Evolutionary conservation across 2,888 invertebrate species (phyloP).

Genomic region (Punctoribates punctum): DNA sequence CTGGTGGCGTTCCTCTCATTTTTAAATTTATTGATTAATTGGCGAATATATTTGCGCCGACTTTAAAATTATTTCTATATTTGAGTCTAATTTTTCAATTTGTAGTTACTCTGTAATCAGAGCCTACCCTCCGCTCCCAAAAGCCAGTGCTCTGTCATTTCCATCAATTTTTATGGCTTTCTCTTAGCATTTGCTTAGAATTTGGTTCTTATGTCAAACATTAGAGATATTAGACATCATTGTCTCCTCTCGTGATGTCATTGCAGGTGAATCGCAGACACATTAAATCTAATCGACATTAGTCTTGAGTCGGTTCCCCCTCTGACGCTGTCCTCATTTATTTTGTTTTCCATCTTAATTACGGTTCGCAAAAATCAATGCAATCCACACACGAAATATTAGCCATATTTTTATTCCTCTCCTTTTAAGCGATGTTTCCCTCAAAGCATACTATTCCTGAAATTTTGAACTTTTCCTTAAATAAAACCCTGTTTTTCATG

Average conservation of each 20-base stretch:
- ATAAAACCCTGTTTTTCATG: too few species aligned
- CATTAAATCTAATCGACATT: not conserved
- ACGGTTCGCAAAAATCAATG: not conserved
- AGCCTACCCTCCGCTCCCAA: not conserved
- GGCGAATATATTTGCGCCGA: not conserved
- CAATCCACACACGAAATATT: not conserved
- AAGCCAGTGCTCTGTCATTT: too few species aligned
- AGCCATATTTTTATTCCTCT: not conserved
- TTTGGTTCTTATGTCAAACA: not conserved
- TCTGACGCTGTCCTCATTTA: not conserved
- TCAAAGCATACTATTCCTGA: too few species aligned
- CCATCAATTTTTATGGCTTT: too few species aligned
- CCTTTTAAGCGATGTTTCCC: too few species aligned
- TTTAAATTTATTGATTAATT: conserved; percentile 22
- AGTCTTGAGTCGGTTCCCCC: not conserved
- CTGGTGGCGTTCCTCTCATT: not conserved
- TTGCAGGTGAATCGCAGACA: conserved; percentile 28
- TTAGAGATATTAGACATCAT: conserved; percentile 24
- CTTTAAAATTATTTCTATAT: not conserved
- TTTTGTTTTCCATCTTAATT: not conserved
- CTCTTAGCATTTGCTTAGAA: not conserved
- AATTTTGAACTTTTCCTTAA: too few species aligned
- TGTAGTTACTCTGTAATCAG: not conserved
- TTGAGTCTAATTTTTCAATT: conserved; percentile 5
- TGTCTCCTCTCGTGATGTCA: conserved; percentile 20